Evolutionary conservation across 2,797 vertebrate genomes (phyloP), one percentile per base, ranked within the genome.

Genomic region (Darevskia nairensis): DNA sequence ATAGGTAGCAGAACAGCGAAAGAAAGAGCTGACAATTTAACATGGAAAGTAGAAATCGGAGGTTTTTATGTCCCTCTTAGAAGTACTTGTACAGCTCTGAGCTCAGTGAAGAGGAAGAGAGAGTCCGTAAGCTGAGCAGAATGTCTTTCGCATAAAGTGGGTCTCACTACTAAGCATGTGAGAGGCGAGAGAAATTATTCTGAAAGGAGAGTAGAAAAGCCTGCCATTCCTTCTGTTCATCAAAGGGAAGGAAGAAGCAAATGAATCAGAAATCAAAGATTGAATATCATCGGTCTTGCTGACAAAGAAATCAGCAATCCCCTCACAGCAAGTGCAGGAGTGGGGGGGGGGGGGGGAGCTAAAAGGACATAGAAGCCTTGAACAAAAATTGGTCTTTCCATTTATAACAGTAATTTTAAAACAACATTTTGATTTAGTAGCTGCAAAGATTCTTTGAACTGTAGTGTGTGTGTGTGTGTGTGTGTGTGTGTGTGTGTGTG

Each of bases 391-490:
- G 8, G 46, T 59, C 61, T 91, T 95, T 94, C 91, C 46, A 80
- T 94, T 95, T 95, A 90, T 92, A 89, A 94, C 96, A 94, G 91
- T 80, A 94, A 93, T 91, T 94, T 95, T 92, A 94, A 86, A 95
- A 93, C 87, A 92, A 88, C 2, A 2, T 95, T 96, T 95, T 96
- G 93, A 96, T 95, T 96, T 92, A 93, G 76, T 66, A 94, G 92
- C 88, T 94, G 89, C 92, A 92, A 95, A 92, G 85, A 90, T 88
- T 88, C 82, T 94, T 89, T 91, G 89, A 90, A 95, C 96, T 95
- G 94, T 96, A 96, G 95, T 76, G 50, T 50, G 41, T 95, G 94
- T 71, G 50, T 61, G 76, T 69, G 35, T 25, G 10, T 72, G 95
- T 76, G 41, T 95, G 94, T 71, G 50, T 61, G 76, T 96, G 35